Conservation (phyloP, 1,140 invertebrate genomes). For the Aphelenchoides besseyi region DNA sequence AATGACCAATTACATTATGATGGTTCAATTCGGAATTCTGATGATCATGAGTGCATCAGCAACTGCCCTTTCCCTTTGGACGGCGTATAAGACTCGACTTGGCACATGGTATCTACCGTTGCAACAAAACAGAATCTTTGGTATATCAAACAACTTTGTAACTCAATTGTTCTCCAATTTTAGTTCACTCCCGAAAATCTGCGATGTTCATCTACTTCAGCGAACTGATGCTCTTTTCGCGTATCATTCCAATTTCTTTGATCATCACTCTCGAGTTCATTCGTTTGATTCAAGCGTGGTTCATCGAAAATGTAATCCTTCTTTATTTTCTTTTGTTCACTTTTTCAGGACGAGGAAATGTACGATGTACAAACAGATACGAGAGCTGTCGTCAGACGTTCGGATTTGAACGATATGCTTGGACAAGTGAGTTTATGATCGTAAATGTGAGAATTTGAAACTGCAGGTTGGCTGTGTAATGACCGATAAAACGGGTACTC, state of each 20-base stretch:
- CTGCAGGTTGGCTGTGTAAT: slow-evolving; percentile 18
- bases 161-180: neutral
- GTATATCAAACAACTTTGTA: too few relatives aligned
- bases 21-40: slow-evolving; percentile 85
- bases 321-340: neutral
- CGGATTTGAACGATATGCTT: slow-evolving; percentile 13
- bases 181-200: neutral
- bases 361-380: slow-evolving; percentile 21
- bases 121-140: neutral
- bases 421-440: slow-evolving; percentile 15
- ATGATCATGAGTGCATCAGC: slow-evolving; percentile 81
- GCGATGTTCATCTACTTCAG: neutral
- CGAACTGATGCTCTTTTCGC: slow-evolving; percentile 84
- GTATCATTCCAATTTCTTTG: slow-evolving; percentile 94
- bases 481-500: slow-evolving; percentile 33
- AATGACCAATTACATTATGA: slow-evolving; percentile 67
- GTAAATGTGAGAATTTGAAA: neutral
- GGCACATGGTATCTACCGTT: neutral
- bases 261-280: slow-evolving; percentile 96
- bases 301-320: slow-evolving; percentile 74
- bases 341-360: slow-evolving; percentile 24
- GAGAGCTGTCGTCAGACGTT: slow-evolving; percentile 5
- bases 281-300: slow-evolving; percentile 78
- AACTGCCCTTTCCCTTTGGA: slow-evolving; percentile 78
- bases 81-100: slow-evolving; percentile 69